Conservation (phyloP, 2,888 invertebrate genomes). For the Dynastes grantii region DNA sequence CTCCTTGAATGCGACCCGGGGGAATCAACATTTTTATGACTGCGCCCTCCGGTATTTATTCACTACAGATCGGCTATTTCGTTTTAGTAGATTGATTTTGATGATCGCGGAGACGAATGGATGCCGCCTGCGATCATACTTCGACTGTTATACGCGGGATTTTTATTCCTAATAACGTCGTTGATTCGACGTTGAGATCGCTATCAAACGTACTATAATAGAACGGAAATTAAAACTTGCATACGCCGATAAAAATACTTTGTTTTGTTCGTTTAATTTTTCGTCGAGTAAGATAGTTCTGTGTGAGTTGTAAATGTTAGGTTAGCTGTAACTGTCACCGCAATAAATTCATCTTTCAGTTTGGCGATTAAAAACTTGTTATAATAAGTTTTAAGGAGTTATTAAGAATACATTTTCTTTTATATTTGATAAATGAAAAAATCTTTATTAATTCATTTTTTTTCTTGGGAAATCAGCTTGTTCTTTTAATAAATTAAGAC, state of each 20-base stretch:
- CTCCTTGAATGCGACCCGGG: constrained; percentile 45
- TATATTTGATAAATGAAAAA: too few species aligned
- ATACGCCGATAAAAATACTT: constrained; percentile 19
- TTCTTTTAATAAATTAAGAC: too few species aligned
- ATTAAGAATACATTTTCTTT: too few species aligned
- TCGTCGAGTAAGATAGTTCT: background rate
- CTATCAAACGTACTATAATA: background rate
- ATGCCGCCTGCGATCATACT: constrained; percentile 24
- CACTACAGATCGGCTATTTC: constrained; percentile 51
- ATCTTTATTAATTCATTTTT: too few species aligned
- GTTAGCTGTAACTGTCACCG: too few species aligned
- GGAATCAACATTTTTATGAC: constrained; percentile 53
- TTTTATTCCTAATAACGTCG: constrained; percentile 28
- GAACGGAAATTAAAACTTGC: constrained; percentile 32
- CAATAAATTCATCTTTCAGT: too few species aligned
- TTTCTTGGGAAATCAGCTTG: too few species aligned
- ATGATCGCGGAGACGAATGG: constrained; percentile 49
- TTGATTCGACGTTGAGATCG: background rate
- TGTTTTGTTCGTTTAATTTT: constrained; percentile 2
- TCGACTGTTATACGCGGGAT: constrained; percentile 20
- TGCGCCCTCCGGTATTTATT: constrained; percentile 44
- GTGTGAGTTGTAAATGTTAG: too few species aligned
- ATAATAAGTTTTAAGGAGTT: too few species aligned
- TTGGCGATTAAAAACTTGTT: too few species aligned
- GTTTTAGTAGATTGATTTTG: constrained; percentile 54